Conservation (phyloP, 2,113 vertebrate genomes). For the Onychostruthus taczanowskii region DNA sequence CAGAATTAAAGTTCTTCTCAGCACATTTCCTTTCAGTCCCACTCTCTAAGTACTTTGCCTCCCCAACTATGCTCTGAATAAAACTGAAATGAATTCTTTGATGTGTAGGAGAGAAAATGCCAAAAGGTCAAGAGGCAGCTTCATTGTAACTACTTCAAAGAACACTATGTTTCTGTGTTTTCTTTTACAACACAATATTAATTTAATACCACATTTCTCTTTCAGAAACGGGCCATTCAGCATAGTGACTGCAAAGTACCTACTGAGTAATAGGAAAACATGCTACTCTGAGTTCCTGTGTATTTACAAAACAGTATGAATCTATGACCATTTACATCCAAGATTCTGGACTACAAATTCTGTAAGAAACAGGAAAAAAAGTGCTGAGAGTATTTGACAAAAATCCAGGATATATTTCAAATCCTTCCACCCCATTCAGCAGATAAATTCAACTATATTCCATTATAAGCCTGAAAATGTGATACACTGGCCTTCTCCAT, state of each 20-base stretch:
- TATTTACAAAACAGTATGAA: neutral
- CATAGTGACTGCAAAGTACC: neutral
- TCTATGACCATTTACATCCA: neutral
- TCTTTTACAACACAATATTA: neutral
- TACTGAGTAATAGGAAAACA: neutral
- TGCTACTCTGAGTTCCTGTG: neutral
- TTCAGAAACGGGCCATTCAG: neutral
- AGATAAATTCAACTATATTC: neutral
- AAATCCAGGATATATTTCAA: neutral
- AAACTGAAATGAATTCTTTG: neutral
- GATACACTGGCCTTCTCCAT: neutral
- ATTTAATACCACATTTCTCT: neutral
- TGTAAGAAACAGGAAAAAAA: neutral
- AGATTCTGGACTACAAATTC: neutral
- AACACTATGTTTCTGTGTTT: neutral
- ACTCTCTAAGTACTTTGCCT: neutral
- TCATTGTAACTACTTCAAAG: neutral
- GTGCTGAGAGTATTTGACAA: neutral
- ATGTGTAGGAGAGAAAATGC: neutral
- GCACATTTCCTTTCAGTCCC: neutral
- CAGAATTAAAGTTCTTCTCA: neutral
- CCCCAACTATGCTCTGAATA: neutral
- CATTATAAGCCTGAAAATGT: neutral
- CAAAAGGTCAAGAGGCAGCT: neutral
- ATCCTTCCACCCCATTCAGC: neutral